Evolutionary conservation across 1,140 invertebrate genomes (phyloP), one percentile per base, ranked within the genome.

Genomic region (Heliothis subflexa): DNA sequence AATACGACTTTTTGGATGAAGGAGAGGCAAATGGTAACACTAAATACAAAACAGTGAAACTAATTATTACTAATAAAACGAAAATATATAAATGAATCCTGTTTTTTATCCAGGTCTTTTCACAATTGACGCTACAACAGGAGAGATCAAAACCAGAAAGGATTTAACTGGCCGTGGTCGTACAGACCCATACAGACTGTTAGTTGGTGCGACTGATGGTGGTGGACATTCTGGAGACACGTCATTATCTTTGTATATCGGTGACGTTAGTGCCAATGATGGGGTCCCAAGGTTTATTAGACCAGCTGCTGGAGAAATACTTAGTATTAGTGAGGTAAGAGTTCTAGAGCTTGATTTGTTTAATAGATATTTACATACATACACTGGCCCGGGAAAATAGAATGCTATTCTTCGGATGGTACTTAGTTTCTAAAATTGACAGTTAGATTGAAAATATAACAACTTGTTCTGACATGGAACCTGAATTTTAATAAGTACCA

Each of bases 261-360:
- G 97, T 0, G 97, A 98, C 86, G 97, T 98, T 0, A 97, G 97
- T 54, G 96, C 96, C 74, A 98, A 98, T 86, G 97, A 98, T 88
- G 97, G 97, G 0, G 96, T 98, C 9, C 97, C 97, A 0, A 94
- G 96, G 9, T 98, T 98, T 81, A 96, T 97, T 9, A 94, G 96
- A 57, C 97, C 97, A 0, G 96, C 95, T 4, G 88, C 96, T 0
- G 96, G 97, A n/a, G 97, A 98, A 88, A 90, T 96, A 5, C 96
- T 97, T 0, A 95, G 95, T 82, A 94, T 98, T n/a, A 95, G 96
- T 5, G 97, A 98, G 95, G 96, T 96, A n/a, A 77, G 62, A 49
- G 40, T 12, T n/a, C n/a, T n/a, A n/a, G n/a, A n/a, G n/a, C n/a
- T n/a, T n/a, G n/a, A n/a, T n/a, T n/a, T n/a, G n/a, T n/a, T n/a